phyloP scores from a whole-genome alignment of 2,797 vertebrate genomes.

The Gorsachius magnificus region DNA sequence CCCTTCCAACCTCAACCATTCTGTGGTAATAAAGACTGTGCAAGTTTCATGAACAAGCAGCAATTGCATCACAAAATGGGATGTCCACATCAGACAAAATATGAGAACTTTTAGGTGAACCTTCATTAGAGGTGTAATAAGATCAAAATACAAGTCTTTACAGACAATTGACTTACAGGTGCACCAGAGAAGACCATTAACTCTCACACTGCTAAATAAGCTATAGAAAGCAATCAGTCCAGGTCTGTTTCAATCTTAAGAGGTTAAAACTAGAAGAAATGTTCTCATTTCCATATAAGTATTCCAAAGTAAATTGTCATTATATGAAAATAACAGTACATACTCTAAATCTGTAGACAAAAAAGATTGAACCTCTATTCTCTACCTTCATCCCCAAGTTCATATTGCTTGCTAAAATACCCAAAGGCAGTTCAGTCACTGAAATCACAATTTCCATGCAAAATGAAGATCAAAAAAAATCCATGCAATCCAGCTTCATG shows the following conservation, averaged over 20 bases:
- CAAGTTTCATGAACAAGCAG: conserved; percentile 17
- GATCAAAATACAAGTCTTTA: not conserved
- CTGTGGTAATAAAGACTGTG: not conserved
- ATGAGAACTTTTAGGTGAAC: not conserved
- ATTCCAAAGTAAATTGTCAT: not conserved
- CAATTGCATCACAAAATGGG: not conserved
- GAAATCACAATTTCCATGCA: not conserved
- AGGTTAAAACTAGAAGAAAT: not conserved
- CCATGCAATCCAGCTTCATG: not conserved
- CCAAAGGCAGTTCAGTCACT: not conserved
- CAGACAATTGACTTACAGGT: not conserved
- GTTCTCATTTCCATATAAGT: not conserved
- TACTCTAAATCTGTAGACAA: not conserved
- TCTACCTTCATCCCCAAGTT: not conserved
- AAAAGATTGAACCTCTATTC: not conserved
- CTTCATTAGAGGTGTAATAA: not conserved
- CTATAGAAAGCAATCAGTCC: not conserved
- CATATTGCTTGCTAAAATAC: not conserved
- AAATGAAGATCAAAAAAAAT: not conserved
- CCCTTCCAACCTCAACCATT: conserved; percentile 44
- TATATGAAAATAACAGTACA: not conserved
- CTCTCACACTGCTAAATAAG: not conserved
- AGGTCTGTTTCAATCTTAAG: not conserved
- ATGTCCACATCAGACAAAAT: not conserved
- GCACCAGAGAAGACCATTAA: not conserved